Percentiles rank a stretch among this genome's conserved stretches.
phyloP scores from a whole-genome alignment of 2,888 invertebrate genomes.

The Brenthis ino region DNA sequence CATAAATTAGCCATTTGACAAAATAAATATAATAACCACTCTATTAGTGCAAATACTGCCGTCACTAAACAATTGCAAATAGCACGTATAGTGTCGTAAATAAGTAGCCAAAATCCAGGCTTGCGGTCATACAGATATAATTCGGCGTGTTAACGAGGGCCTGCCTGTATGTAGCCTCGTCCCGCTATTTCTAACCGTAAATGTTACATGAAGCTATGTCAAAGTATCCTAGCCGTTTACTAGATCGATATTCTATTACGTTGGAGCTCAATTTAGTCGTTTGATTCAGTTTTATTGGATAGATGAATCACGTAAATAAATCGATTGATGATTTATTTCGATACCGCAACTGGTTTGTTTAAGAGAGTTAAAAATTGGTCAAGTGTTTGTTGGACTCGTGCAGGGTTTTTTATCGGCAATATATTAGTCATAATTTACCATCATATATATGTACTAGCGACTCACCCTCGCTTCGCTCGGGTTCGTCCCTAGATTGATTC shows the following conservation, averaged over 20 bases:
- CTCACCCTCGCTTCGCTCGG: no score
- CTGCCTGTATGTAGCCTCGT: constrained; percentile 19
- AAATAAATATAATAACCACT: no score
- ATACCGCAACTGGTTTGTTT: no score
- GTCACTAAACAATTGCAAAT: no score
- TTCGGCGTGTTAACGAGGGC: constrained; percentile 33
- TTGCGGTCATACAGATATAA: constrained; percentile 26
- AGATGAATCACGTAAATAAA: constrained; percentile 23
- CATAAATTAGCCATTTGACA: no score
- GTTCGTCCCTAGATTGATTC: no score
- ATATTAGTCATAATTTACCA: no score
- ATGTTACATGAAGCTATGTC: constrained; percentile 32
- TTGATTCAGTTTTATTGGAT: constrained; percentile 26
- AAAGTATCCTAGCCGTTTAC: constrained; percentile 25
- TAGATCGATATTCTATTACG: constrained; percentile 36
- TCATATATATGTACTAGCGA: no score
- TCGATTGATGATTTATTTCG: constrained; percentile 3
- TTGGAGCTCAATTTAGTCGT: constrained; percentile 25
- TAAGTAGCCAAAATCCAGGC: background rate
- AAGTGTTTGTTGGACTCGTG: background rate
- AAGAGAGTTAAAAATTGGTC: background rate
- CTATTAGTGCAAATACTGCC: no score
- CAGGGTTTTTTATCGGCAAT: no score
- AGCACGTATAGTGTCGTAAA: no score
- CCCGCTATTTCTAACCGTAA: constrained; percentile 27